Evolutionary conservation across 2,888 invertebrate species (phyloP), one percentile per base, ranked within the genome.

Genomic region (Hetaerina titia): DNA sequence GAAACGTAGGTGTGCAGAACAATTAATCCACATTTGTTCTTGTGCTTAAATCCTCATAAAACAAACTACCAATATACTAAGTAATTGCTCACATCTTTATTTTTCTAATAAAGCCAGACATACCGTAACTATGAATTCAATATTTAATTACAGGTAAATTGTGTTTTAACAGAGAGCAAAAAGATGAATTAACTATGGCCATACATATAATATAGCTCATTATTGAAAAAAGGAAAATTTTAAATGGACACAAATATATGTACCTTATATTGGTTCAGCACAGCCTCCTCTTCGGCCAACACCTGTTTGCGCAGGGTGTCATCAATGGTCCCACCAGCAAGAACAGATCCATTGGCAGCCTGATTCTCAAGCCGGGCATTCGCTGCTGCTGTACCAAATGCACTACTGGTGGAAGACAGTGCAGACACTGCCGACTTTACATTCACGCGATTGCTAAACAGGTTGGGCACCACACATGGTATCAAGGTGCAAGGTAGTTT

Each of bases 261-360:
- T 96, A 99, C 99, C 98, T 99, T 99, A 97, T 99, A 98, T 97
- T 99, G 98, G 97, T 98, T 99, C 98, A 99, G 98, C 95, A 98
- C 98, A 58, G 99, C 99, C 96, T 99, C 99, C 96, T 99, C 99
- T 96, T 99, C 99, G 60, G 99, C 99, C 95, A 99, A 97, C 81
- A 98, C 98, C 96, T 99, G 98, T 96, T 98, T 98, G 96, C 98
- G 98, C 95, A 99, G 97, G 95, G 98, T 98, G 96, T 99, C 99
- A 96, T 99, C 99, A 95, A 99, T 98, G 96, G 97, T 97, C 69
- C 92, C 92, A 92, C 92, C 92, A 45, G 95, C 95, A 74, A 95
- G 95, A 63, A 95, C 94, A 58, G 95, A 95, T 95, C 98, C 98
- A 96, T 98, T 98, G 95, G 98, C 97, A 95, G 96, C 96, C 96